Evolutionary conservation across 2,888 invertebrate genomes (phyloP).

Genomic region (Caenorhabditis wallacei): DNA sequence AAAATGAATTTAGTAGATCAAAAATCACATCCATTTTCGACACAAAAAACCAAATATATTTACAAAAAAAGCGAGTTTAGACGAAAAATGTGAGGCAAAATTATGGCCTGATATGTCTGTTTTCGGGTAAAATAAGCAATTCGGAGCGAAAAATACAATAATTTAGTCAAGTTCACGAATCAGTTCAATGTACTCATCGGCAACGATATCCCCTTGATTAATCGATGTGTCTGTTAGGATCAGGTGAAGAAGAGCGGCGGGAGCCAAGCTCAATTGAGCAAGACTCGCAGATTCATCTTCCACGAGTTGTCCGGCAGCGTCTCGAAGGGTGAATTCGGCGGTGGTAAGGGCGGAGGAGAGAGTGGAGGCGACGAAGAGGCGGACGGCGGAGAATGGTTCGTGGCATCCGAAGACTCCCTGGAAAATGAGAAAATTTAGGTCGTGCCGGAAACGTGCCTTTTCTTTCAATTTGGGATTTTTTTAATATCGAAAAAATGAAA

Average conservation of each 20-base stretch:
- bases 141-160: no score
- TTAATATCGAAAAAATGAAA: no score
- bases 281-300: slow-evolving; percentile 87
- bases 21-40: no score
- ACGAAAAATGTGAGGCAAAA: no score
- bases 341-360: slow-evolving; percentile 42
- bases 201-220: slow-evolving; percentile 2
- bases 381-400: slow-evolving; percentile 73
- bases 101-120: no score
- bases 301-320: slow-evolving; percentile 47
- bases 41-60: no score
- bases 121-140: no score
- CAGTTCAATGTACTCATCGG: slow-evolving; percentile 16
- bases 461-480: no score
- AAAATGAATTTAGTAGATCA: no score
- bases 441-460: no score
- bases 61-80: no score
- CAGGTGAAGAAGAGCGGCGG: slow-evolving; percentile 90
- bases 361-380: slow-evolving; percentile 69
- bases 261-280: slow-evolving; percentile 90
- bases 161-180: slow-evolving; percentile 27
- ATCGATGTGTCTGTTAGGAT: slow-evolving; percentile 86
- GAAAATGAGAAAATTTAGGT: no score
- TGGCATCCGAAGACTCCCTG: slow-evolving; percentile 78
- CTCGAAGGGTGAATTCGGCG: slow-evolving; percentile 72